Evolutionary conservation across 2,797 vertebrate genomes (phyloP).

Genomic region (Apogon talboti): DNA sequence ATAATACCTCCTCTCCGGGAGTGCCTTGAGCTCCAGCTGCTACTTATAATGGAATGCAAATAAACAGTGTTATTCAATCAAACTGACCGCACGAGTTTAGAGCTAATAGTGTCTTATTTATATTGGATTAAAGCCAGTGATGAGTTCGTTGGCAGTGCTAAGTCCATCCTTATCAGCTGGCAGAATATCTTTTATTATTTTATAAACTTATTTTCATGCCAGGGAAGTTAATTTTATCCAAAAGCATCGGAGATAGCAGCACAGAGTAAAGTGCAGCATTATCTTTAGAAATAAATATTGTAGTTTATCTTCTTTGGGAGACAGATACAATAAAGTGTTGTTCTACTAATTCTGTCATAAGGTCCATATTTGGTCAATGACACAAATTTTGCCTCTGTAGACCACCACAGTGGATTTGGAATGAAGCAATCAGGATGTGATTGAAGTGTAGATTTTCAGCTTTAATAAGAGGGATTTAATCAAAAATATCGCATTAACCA

Average conservation of each 20-base stretch:
- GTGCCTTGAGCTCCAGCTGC: conserved; percentile 2
- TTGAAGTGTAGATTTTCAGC: no score
- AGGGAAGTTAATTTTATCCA: conserved; percentile 29
- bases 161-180: conserved; percentile 58
- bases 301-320: background rate
- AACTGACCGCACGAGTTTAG: background rate
- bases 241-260: conserved; percentile 7
- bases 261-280: conserved; percentile 12
- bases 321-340: background rate
- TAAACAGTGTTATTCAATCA: background rate
- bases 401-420: no score
- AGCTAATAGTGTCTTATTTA: background rate
- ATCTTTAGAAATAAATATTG: conserved; percentile 21
- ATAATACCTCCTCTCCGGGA: background rate
- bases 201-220: conserved; percentile 48
- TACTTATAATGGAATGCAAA: conserved; percentile 6
- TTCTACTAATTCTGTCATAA: conserved; percentile 2
- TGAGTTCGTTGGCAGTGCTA: conserved; percentile 27
- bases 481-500: no score
- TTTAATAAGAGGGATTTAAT: no score
- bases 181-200: conserved; percentile 53
- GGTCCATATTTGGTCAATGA: no score
- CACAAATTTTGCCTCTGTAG: no score
- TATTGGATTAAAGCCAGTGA: conserved; percentile 22
- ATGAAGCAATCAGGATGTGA: no score